Evolutionary conservation across 2,888 invertebrate species (phyloP).

Genomic region (Xylota segnis): DNA sequence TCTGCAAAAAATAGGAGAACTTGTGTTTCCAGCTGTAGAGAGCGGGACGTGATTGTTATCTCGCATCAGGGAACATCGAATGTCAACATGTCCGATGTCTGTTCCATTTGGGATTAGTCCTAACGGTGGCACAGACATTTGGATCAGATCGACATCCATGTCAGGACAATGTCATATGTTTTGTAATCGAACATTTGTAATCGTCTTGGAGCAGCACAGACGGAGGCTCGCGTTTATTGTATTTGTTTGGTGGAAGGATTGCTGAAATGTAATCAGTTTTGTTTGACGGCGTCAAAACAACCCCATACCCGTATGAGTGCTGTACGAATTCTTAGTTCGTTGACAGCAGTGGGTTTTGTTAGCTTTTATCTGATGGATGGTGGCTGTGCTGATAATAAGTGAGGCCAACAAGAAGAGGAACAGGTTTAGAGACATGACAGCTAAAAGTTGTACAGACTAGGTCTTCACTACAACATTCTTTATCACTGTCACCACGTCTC

Average conservation of each 20-base stretch:
- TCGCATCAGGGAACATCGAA: conserved; percentile 52
- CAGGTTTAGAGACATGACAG: background rate
- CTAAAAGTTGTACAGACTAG: no score
- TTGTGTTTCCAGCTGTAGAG: background rate
- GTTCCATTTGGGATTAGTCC: conserved; percentile 44
- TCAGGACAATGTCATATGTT: conserved; percentile 44
- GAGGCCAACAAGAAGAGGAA: conserved; percentile 21
- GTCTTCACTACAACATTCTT: no score
- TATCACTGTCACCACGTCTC: no score
- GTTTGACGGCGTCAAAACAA: conserved; percentile 32
- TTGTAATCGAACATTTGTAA: conserved; percentile 57
- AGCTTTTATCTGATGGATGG: conserved; percentile 33
- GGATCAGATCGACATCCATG: conserved; percentile 32
- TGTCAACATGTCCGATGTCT: conserved; percentile 44
- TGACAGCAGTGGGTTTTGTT: conserved; percentile 33
- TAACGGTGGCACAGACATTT: conserved; percentile 15
- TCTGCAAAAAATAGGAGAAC: conserved; percentile 7
- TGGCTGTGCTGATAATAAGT: conserved; percentile 22
- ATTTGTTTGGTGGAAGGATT: conserved; percentile 32
- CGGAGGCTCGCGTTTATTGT: conserved; percentile 27
- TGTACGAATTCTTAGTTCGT: conserved; percentile 24
- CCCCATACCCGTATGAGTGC: background rate
- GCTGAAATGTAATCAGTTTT: conserved; percentile 49
- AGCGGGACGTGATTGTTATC: conserved; percentile 38
- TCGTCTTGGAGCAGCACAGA: conserved; percentile 19